Base-by-base conservation (phyloP, 37 sponge, comb jelly and placozoan species). In the Spongilla lacustris region DNA sequence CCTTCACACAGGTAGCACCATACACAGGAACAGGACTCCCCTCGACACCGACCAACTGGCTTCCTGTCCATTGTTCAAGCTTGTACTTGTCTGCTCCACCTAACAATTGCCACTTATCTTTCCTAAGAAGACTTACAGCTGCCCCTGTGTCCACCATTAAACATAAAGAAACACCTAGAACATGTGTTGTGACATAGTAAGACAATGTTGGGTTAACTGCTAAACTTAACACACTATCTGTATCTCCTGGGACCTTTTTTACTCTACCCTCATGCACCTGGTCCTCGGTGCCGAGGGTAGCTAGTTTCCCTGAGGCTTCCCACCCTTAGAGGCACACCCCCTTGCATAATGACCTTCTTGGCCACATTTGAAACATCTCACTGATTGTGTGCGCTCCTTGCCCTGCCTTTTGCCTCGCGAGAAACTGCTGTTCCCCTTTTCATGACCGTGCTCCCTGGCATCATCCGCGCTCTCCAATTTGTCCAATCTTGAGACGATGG, bases 121-220 rank as follows among this genome's bases (percentile, higher is more conserved):
- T n/a, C 69, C 68, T 66, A 49, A 90, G n/a, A 22, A 90, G 85
- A 17, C 75, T 90, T 13, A 90, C 85, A 2, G 90, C 81, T 30
- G 89, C 89, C 21, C 90, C 85, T 30, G 85, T 90, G 36, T 90
- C n/a, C 90, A 85, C 36, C 74, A 90, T 34, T 11, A 84, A 72
- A 23, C 73, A 73, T 22, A 79, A 37, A 32, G 49, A 22, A 12
- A 26, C 58, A 26, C 89, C 84, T 23, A 50, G 37, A 8, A 89
- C 75, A n/a, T 32, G 29, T 23, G 73, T 74, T 24, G 73, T n/a
- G n/a, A 84, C 27, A 19, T 29, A 26, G 48, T 67, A 75, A 14
- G 50, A 68, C 14, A 46, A 68, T 29, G 81, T 41, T 41, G 41
- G 41, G 41, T 41, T 41, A 41, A 41, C 41, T 41, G 41, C 41